Conservation (phyloP, 2,113 vertebrate species). For the Clinocottus analis region DNA sequence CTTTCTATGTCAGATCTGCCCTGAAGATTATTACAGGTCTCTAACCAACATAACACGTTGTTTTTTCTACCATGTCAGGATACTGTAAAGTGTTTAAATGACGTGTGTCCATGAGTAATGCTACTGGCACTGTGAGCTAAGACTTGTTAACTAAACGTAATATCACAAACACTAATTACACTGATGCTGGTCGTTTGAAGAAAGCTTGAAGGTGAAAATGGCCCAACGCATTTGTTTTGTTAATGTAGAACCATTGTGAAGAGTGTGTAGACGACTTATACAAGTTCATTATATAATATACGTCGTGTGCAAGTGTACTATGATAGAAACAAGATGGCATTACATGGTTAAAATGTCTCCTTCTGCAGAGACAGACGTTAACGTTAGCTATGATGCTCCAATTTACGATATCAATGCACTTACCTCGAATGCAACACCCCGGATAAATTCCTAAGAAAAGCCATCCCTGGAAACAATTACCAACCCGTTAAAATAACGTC, state of each 20-base stretch:
- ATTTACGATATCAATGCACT: not conserved
- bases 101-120: too few relatives aligned
- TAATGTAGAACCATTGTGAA: not conserved
- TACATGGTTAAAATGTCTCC: slow-evolving; percentile 29
- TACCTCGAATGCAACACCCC: slow-evolving; percentile 70
- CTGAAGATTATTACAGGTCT: not conserved
- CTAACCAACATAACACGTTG: not conserved
- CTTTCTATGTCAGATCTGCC: too few relatives aligned
- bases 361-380: slow-evolving; percentile 1
- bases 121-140: too few relatives aligned
- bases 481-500: accelerated
- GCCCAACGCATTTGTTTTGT: not conserved
- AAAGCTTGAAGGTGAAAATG: too few relatives aligned
- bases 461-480: slow-evolving; percentile 54
- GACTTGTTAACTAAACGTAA: not conserved
- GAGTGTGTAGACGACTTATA: not conserved
- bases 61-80: not conserved
- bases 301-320: not conserved
- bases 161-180: not conserved
- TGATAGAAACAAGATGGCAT: not conserved
- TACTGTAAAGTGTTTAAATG: too few relatives aligned
- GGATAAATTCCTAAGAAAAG: slow-evolving; percentile 59
- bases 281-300: not conserved
- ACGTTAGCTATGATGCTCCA: not conserved
- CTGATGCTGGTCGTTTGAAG: not conserved